A percentile compares a stretch with the other conserved stretches of the same genome.
phyloP scores from a whole-genome alignment of 2,888 invertebrate species.

The Drosophila peninsularis region DNA sequence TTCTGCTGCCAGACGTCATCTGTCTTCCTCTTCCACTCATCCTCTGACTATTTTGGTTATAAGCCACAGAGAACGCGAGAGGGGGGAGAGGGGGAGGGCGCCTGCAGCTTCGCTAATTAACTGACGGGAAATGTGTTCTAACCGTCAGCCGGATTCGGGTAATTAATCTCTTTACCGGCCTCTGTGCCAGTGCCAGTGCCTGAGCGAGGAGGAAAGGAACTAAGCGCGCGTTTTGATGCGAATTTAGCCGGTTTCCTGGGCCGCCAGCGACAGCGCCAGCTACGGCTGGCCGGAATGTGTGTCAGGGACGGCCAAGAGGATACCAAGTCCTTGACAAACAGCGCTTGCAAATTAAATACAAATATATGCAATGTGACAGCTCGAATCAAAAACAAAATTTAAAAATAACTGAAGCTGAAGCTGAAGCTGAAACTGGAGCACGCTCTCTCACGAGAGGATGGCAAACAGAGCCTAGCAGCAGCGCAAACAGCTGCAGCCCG shows the following conservation, averaged over 20 bases:
- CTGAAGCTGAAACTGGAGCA: constrained; percentile 15
- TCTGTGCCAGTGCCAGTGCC: constrained; percentile 1
- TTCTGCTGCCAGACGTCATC: constrained; percentile 54
- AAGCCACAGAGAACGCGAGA: not conserved
- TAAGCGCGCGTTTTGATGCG: constrained; percentile 54
- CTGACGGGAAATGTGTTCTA: constrained; percentile 72
- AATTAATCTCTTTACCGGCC: constrained; percentile 78
- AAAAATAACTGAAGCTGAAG: not conserved
- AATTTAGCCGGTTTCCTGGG: constrained; percentile 48
- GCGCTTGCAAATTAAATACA: constrained; percentile 51
- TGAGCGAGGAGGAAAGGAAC: constrained; percentile 12
- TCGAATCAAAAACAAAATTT: constrained; percentile 40
- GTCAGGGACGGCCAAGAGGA: constrained; percentile 58
- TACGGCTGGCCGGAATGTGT: constrained; percentile 46
- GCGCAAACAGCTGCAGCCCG: constrained; percentile 12
- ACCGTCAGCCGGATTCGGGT: constrained; percentile 73
- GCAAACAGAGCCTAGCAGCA: constrained; percentile 41
- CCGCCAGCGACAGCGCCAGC: not conserved
- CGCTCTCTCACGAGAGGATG: constrained; percentile 34
- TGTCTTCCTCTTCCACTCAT: not conserved
- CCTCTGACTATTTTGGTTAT: not conserved
- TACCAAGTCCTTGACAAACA: constrained; percentile 53
- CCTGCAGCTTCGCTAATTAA: constrained; percentile 60
- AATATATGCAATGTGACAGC: constrained; percentile 33
- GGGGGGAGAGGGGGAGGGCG: not conserved